Base-by-base conservation (phyloP, 1,140 invertebrate genomes). In the Potamilus streckersoni region DNA sequence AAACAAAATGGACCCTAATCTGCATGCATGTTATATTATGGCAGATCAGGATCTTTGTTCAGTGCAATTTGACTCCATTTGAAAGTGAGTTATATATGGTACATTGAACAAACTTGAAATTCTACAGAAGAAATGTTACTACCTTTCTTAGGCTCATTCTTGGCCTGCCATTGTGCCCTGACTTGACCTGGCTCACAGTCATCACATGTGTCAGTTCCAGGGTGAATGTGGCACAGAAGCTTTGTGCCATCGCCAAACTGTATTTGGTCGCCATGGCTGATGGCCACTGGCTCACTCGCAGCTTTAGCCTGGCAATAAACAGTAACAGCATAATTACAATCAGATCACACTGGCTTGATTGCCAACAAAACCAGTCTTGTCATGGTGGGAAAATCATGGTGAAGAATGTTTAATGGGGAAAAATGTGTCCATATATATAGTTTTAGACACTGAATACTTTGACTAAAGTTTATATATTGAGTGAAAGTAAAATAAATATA, bases 181-280 rank as follows among this genome's bases (percentile, higher is more conserved):
- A 95, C 83, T 49, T 96, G 91, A 14, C 96, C 96, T 0, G 96
- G 96, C 87, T 97, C 96, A 91, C 97, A 98, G 76, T 94, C 91
- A 0, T 94, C 94, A 86, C 97, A 98, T 0, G 96, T 98, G 79
- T 95, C 93, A 76, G 92, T 91, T 0, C 96, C 95, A 49, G 92
- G 91, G 87, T 98, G 97, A 71, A 98, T 93, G 87, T 98, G 97
- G 83, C 96, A 94, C 4, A 96, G 85, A 0, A 98, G 84, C 79
- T 93, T 93, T 0, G 95, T 96, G 61, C 91, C 91, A 4, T 38
- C 38, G 0, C 94, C 95, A 13, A 95, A 75, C 81, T 86, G 72
- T 65, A 92, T 81, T 14, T 92, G 91, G 84, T 95, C 96, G 11
- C 95, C 95, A 87, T 98, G 96, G 0, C 90, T 88, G 59, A 96